A percentile compares a stretch with the other conserved stretches of the same genome.
Conservation (phyloP, 1,140 invertebrate species). For the Diorhabda elongata region DNA sequence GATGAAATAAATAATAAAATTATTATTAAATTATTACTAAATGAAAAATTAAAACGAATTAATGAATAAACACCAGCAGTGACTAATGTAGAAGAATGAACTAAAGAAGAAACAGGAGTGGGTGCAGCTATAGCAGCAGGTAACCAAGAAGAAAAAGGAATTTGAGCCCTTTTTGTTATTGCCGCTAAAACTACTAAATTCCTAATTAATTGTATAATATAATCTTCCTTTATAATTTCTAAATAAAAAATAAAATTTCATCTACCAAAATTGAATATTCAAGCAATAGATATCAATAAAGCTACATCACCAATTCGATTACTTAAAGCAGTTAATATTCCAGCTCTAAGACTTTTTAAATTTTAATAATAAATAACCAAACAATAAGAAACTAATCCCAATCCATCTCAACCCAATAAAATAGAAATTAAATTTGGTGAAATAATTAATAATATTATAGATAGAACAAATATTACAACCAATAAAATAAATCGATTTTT, state of each 20-base stretch:
- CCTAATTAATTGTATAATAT: conserved; percentile 48
- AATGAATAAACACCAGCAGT: conserved; percentile 68
- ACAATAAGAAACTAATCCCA: conserved; percentile 51
- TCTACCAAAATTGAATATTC: conserved; percentile 55
- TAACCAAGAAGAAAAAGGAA: conserved; percentile 67
- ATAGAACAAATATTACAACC: conserved; percentile 61
- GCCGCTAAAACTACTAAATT: conserved; percentile 52
- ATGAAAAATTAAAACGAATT: conserved; percentile 57
- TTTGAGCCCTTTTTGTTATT: conserved; percentile 70
- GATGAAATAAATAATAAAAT: conserved; percentile 46
- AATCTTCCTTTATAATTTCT: conserved; percentile 48
- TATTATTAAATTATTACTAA: conserved; percentile 33
- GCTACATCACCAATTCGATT: conserved; percentile 61
- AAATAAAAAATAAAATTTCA: conserved; percentile 53
- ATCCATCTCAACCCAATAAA: conserved; percentile 65
- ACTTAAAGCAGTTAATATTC: conserved; percentile 58
- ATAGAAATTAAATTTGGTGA: conserved; percentile 63
- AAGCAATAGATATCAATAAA: conserved; percentile 55
- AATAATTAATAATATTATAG: conserved; percentile 66
- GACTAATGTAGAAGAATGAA: conserved; percentile 72
- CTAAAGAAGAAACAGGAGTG: conserved; percentile 65
- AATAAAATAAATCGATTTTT: conserved; percentile 43
- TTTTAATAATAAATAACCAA: conserved; percentile 58
- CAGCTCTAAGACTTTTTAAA: conserved; percentile 56
- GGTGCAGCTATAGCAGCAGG: conserved; percentile 66